Base-by-base conservation (phyloP, 2,797 vertebrate genomes). In the Manis pentadactyla region DNA sequence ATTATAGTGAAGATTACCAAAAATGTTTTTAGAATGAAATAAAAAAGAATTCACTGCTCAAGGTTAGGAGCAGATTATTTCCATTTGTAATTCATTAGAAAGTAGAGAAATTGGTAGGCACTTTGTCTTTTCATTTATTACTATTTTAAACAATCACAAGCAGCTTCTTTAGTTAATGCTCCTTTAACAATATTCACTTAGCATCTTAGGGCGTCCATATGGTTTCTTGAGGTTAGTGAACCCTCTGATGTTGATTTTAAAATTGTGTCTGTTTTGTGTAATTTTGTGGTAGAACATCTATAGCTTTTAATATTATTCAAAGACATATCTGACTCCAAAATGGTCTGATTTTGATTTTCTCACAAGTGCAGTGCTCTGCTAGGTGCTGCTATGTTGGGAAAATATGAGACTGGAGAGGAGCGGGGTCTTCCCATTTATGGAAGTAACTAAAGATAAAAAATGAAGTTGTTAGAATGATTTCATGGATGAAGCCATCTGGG, bases 271-370 rank as follows among this genome's bases (percentile, higher is more conserved):
- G 18, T 68, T 82, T 53, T 68, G 8, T 78, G 4, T 87, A 17
- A 90, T 95, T 95, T 92, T 87, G 7, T 95, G 71, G 75, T 27
- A 75, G 55, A 75, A 83, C 61, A 86, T 39, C 14, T 17, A 1
- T 92, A 75, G 61, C 23, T 94, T 77, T 84, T 87, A 59, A n/a
- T 95, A 90, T 81, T 91, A 55, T 94, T 95, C 61, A 73, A 84
- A 85, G 86, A 34, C 57, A 6, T 27, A 61, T 77, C 78, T 78
- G 29, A 86, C 34, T 95, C 46, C 9, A 63, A 21, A 97, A 81
- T 68, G 53, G 74, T 71, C 85, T 81, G 69, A 90, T 14, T 34
- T 81, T 29, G 31, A 55, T 90, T 87, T 97, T 90, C 59, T 51
- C 31, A 4, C 57, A 11, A 10, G 49, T 87, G 39, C 42, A 25